phyloP scores from a whole-genome alignment of 2,888 invertebrate genomes.

The Psylliodes chrysocephalus region DNA sequence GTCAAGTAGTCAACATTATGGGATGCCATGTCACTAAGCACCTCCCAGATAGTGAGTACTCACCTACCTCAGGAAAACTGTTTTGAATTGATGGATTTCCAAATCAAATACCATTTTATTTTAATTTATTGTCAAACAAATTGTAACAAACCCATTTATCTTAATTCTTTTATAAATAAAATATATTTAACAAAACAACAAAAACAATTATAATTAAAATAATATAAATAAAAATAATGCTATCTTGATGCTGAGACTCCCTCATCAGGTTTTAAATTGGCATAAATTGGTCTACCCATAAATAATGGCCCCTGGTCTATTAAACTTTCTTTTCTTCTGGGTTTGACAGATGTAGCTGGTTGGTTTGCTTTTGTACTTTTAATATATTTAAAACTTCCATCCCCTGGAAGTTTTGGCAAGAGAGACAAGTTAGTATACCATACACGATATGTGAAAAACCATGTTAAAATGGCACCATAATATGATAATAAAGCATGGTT shows the following conservation, averaged over 20 bases:
- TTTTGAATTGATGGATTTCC: too few relatives aligned
- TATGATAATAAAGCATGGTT: slow-evolving; percentile 95
- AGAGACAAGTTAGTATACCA: slow-evolving; percentile 76
- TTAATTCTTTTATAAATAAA: slow-evolving; percentile 14
- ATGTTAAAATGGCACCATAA: slow-evolving; percentile 91
- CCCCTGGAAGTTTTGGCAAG: slow-evolving; percentile 79
- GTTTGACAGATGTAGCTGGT: slow-evolving; percentile 54
- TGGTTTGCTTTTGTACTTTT: slow-evolving; percentile 62
- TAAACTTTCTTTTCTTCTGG: slow-evolving; percentile 65
- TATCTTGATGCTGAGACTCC: slow-evolving; percentile 16
- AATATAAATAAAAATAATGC: slow-evolving; percentile 1
- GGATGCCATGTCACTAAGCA: too few relatives aligned
- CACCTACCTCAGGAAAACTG: too few relatives aligned
- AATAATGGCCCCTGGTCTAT: slow-evolving; percentile 68
- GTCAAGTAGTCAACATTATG: too few relatives aligned
- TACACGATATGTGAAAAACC: slow-evolving; percentile 89
- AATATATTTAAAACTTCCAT: slow-evolving; percentile 82
- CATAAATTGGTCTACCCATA: slow-evolving; percentile 83
- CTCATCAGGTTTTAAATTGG: slow-evolving; percentile 52
- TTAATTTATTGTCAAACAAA: background rate
- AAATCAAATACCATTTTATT: too few relatives aligned
- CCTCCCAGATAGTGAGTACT: too few relatives aligned
- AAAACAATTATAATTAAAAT: background rate
- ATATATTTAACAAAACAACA: slow-evolving; percentile 7
- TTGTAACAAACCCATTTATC: slow-evolving; percentile 12